Conservation (phyloP, 2,113 vertebrate genomes). For the Propithecus coquereli region DNA sequence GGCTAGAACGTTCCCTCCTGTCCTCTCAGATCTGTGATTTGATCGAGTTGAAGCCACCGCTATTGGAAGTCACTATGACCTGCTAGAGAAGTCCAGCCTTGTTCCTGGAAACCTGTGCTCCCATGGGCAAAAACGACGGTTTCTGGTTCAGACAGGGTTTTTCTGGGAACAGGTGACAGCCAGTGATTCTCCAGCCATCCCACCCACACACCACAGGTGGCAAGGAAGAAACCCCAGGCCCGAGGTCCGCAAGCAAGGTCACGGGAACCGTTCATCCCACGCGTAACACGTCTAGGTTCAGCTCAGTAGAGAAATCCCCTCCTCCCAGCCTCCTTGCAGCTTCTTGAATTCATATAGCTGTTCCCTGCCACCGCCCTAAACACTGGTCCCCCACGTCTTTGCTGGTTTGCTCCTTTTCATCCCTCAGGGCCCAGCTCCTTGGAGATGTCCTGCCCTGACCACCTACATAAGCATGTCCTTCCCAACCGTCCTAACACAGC, state of each 20-base stretch:
- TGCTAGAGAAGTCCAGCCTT: background rate
- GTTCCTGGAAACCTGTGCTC: background rate
- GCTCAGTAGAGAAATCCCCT: background rate
- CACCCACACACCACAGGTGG: fast-evolving
- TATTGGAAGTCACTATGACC: fast-evolving
- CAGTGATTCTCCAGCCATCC: background rate
- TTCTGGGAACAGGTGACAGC: background rate
- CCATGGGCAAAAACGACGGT: background rate
- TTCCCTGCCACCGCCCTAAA: background rate
- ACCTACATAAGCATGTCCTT: background rate
- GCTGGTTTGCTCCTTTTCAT: background rate
- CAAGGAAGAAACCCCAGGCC: background rate
- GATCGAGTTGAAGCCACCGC: background rate
- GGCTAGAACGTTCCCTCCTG: background rate
- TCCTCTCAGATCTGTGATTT: no score
- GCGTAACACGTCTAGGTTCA: fast-evolving
- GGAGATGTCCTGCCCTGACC: background rate
- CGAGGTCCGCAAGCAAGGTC: background rate
- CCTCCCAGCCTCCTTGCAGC: background rate
- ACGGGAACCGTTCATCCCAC: fast-evolving
- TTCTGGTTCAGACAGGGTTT: background rate
- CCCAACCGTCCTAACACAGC: background rate
- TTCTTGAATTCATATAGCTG: background rate
- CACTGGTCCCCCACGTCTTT: background rate
- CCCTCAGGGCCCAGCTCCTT: background rate